Evolutionary conservation across 2,797 vertebrate genomes (phyloP).

Genomic region (Tiaroga cobitis): DNA sequence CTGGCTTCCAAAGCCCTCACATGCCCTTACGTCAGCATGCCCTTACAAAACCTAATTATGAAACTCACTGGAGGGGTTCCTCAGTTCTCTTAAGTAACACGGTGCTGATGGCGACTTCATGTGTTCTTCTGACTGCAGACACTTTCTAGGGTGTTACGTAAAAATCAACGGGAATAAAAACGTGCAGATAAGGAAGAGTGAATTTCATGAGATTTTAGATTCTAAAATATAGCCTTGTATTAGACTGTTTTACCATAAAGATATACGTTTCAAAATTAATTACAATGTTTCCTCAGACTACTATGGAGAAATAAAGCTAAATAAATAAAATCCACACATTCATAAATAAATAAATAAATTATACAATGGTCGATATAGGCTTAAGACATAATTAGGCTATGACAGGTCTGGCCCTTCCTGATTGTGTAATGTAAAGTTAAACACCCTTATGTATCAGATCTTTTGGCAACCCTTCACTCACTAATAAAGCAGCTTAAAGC

Average conservation of each 20-base stretch:
- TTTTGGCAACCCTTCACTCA: background rate
- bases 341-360: background rate
- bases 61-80: slow-evolving; percentile 14
- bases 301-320: background rate
- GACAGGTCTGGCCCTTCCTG: background rate
- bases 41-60: slow-evolving; percentile 48
- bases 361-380: background rate
- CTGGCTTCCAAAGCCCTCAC: slow-evolving; percentile 6
- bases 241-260: background rate
- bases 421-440: background rate
- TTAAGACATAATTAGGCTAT: too few species aligned
- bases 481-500: background rate
- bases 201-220: background rate
- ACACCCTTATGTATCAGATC: background rate
- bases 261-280: background rate
- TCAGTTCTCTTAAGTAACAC: slow-evolving; percentile 29
- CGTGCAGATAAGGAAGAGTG: background rate
- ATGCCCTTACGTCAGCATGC: slow-evolving; percentile 7
- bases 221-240: background rate
- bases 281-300: background rate
- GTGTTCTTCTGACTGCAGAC: background rate
- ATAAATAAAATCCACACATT: background rate
- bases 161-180: background rate
- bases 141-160: background rate
- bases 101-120: background rate